phyloP scores from a whole-genome alignment of 2,113 vertebrate species.

The Macquaria ambigua region DNA sequence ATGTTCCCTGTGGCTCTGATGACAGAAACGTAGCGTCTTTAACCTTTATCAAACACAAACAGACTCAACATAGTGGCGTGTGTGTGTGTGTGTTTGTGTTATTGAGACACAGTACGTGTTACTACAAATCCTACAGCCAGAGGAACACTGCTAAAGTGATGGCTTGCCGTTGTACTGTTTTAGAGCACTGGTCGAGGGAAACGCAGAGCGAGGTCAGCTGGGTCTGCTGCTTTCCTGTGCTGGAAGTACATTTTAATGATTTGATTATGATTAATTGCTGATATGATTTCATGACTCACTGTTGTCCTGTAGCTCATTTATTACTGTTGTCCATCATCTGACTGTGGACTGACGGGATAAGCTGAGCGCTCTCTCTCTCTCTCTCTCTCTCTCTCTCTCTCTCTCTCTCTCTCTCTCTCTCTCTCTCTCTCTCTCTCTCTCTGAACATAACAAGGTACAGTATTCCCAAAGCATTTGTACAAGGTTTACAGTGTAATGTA shows the following conservation, averaged over 20 bases:
- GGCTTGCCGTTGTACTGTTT: conserved; percentile 27
- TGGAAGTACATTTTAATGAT: conserved; percentile 76
- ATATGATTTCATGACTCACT: conserved; percentile 79
- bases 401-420: conserved; percentile 2
- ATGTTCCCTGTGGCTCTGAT: conserved; percentile 46
- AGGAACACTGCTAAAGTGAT: conserved; percentile 20
- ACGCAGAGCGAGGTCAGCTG: conserved; percentile 32
- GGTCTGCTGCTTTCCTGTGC: conserved; percentile 41
- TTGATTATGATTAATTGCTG: conserved; percentile 79
- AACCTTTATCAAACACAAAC: conserved; percentile 61
- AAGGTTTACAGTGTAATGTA: background rate
- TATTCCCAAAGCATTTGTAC: background rate
- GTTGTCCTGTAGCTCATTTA: conserved; percentile 77
- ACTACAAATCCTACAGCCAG: conserved; percentile 41
- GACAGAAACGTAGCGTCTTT: conserved; percentile 36
- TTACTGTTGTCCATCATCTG: conserved; percentile 72
- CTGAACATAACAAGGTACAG: background rate
- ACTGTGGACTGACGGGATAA: conserved; percentile 37
- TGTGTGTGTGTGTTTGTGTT: conserved; percentile 23
- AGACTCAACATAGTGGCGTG: conserved; percentile 31
- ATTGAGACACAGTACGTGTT: conserved; percentile 32
- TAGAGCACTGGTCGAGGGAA: conserved; percentile 16
- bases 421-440: background rate
- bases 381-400: conserved; percentile 7
- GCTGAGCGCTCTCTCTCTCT: conserved; percentile 15